These are phyloP conservation scores for Pygmarrhopalites habei DNA, from an alignment of 1,140 invertebrate species.

Conservation along the genomic window DNA sequence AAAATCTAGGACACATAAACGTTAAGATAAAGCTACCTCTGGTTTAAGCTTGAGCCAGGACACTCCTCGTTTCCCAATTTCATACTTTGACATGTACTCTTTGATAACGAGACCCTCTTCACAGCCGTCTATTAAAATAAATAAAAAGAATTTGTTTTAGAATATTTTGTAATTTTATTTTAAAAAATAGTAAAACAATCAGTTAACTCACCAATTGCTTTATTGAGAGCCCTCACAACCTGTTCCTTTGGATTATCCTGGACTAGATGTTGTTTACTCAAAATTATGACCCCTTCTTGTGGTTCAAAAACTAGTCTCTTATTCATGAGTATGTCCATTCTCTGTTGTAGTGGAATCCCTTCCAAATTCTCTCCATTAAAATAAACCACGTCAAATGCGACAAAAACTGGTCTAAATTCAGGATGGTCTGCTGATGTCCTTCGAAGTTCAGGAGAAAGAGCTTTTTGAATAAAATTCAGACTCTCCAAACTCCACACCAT, in stretches of 20 bases:
- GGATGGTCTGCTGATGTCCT: conserved; percentile 54
- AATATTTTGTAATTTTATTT: too few relatives aligned
- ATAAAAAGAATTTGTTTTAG: too few relatives aligned
- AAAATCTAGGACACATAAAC: too few relatives aligned
- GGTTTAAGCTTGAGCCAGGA: conserved; percentile 87
- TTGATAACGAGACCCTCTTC: conserved; percentile 89
- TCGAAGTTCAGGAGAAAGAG: conserved; percentile 73
- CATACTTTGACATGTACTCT: conserved; percentile 66
- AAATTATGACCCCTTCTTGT: conserved; percentile 60
- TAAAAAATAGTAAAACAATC: too few relatives aligned
- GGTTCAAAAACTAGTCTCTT: conserved; percentile 52
- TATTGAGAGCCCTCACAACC: conserved; percentile 67
- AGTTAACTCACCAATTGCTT: too few relatives aligned
- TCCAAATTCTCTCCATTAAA: conserved; percentile 70
- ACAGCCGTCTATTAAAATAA: too few relatives aligned
- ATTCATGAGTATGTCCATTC: conserved; percentile 57
- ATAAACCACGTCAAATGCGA: conserved; percentile 79
- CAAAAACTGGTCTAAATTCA: conserved; percentile 71
- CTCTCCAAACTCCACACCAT: conserved; percentile 72
- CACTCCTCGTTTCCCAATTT: conserved; percentile 57
- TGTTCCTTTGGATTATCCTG: conserved; percentile 55
- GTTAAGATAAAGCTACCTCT: too few relatives aligned
- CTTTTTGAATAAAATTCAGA: conserved; percentile 61
- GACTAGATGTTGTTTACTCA: conserved; percentile 41
- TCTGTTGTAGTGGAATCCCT: conserved; percentile 61